phyloP scores from a whole-genome alignment of 2,888 invertebrate genomes.

The Limnephilus auricula region DNA sequence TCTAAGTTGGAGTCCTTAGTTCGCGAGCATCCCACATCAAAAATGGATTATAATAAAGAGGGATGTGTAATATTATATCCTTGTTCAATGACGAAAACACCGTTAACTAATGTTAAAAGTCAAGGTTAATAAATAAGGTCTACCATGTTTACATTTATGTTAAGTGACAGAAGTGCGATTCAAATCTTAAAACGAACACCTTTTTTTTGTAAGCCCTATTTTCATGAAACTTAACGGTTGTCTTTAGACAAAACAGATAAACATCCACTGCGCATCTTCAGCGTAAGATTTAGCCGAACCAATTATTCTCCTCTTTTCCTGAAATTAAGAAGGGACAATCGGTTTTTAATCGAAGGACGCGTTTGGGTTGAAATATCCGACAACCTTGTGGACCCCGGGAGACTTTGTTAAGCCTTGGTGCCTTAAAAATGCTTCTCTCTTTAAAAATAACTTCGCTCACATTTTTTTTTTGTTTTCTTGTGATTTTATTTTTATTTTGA shows the following conservation, averaged over 20 bases:
- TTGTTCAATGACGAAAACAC: too few relatives aligned
- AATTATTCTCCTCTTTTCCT: background rate
- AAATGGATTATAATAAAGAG: too few relatives aligned
- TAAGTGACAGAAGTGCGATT: too few relatives aligned
- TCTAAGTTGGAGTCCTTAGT: too few relatives aligned
- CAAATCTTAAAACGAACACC: too few relatives aligned
- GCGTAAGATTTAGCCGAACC: background rate
- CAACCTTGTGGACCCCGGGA: background rate
- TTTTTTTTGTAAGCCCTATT: background rate
- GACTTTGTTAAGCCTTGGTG: background rate
- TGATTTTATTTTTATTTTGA: background rate
- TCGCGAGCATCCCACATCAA: too few relatives aligned
- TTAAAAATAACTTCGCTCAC: background rate
- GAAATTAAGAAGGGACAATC: background rate
- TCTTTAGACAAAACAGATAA: background rate
- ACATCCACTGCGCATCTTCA: background rate
- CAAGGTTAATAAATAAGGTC: too few relatives aligned
- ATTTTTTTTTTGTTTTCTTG: background rate
- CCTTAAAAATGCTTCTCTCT: background rate
- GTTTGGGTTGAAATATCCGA: background rate
- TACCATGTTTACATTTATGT: too few relatives aligned
- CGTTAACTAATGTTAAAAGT: too few relatives aligned
- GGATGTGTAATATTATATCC: too few relatives aligned
- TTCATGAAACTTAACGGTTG: background rate
- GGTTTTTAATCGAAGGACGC: background rate